A percentile compares a stretch with the other conserved stretches of the same genome.
Evolutionary conservation across 2,888 invertebrate genomes (phyloP).

Genomic region (Rhagonycha fulva): DNA sequence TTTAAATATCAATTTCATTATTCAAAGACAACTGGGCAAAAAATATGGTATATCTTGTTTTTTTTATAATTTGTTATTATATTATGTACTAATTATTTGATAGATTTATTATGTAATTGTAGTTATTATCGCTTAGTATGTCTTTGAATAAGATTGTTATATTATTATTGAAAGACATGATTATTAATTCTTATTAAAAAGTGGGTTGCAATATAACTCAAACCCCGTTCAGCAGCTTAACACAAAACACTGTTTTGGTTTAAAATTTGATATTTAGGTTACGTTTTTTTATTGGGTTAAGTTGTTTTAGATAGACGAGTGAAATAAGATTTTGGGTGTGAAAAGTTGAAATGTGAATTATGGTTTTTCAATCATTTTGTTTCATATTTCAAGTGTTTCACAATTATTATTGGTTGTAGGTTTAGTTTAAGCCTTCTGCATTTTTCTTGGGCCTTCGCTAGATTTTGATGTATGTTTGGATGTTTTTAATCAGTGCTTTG

Average conservation of each 20-base stretch:
- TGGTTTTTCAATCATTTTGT: not conserved
- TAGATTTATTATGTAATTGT: not conserved
- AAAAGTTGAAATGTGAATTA: constrained; percentile 12
- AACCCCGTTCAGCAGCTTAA: constrained; percentile 34
- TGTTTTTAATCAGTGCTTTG: constrained; percentile 25
- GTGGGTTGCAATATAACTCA: constrained; percentile 29
- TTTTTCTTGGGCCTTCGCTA: constrained; percentile 50
- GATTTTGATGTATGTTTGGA: constrained; percentile 41
- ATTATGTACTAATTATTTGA: constrained; percentile 6
- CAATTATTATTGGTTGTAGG: constrained; percentile 40
- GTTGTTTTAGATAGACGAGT: constrained; percentile 31
- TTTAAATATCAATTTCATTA: constrained; percentile 8
- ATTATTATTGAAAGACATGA: constrained; percentile 31
- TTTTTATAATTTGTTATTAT: constrained; percentile 1
- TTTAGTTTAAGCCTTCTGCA: constrained; percentile 50
- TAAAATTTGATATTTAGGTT: constrained; percentile 32
- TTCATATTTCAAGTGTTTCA: constrained; percentile 20
- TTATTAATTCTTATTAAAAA: constrained; percentile 19
- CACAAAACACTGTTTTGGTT: constrained; percentile 34
- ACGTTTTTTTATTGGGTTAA: constrained; percentile 27
- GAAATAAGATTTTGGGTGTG: constrained; percentile 4
- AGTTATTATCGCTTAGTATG: constrained; percentile 3
- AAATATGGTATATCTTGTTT: constrained; percentile 2
- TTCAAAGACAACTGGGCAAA: constrained; percentile 25
- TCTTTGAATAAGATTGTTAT: constrained; percentile 31